These are phyloP conservation scores for Minunthozetes semirufus DNA, from an alignment of 2,888 invertebrate genomes.

Conservation along the genomic window DNA sequence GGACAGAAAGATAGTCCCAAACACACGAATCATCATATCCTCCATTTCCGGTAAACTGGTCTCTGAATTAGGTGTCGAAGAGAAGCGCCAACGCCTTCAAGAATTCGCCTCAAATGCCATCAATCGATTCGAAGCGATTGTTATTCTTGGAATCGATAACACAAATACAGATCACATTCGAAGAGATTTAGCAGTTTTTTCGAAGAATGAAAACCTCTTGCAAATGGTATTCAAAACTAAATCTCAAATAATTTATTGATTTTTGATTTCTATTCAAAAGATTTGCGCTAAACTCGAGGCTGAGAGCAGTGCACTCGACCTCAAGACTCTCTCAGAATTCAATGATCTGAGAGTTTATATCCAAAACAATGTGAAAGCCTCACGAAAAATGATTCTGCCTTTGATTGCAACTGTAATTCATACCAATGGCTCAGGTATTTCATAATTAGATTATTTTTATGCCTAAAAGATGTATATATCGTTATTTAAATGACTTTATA, in stretches of 20 bases:
- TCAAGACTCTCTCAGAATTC: slow-evolving; percentile 12
- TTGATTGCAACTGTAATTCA: slow-evolving; percentile 14
- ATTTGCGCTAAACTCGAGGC: slow-evolving; percentile 31
- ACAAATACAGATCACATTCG: slow-evolving; percentile 20
- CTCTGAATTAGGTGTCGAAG: slow-evolving; percentile 13
- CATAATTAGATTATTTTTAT: neutral
- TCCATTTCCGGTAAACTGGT: slow-evolving; percentile 60
- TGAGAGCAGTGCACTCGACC: slow-evolving; percentile 6
- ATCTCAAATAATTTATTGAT: neutral
- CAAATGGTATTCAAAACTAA: slow-evolving; percentile 11
- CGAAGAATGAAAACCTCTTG: slow-evolving; percentile 28
- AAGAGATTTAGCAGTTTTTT: slow-evolving; percentile 34
- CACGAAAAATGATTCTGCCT: slow-evolving; percentile 36
- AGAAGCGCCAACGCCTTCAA: slow-evolving; percentile 1
- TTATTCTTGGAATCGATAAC: slow-evolving; percentile 34
- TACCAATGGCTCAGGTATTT: slow-evolving; percentile 9
- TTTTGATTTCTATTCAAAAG: slow-evolving; percentile 1
- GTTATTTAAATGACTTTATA: neutral
- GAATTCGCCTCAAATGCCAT: neutral
- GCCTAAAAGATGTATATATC: too few species aligned
- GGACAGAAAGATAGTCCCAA: slow-evolving; percentile 60
- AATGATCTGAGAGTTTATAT: slow-evolving; percentile 28
- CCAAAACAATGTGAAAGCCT: slow-evolving; percentile 34
- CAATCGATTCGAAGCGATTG: slow-evolving; percentile 31
- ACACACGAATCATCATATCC: slow-evolving; percentile 55